Evolutionary conservation across 1,140 invertebrate species (phyloP).

Genomic region (Cyclina sinensis): DNA sequence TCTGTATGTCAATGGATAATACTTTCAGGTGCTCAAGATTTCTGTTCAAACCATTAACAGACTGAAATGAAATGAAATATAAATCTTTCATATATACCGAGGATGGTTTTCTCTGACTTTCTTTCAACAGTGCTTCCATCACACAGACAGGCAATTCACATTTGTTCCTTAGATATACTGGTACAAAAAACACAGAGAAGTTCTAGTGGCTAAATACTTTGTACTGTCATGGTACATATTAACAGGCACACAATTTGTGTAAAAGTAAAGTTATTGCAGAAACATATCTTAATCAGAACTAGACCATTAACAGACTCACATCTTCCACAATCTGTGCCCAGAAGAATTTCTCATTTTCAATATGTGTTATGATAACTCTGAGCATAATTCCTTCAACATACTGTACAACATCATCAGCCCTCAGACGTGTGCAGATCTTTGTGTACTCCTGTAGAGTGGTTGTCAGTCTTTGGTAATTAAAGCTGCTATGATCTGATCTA

Average conservation of each 20-base stretch:
- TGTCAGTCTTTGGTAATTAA: slow-evolving; percentile 32
- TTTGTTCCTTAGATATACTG: no score
- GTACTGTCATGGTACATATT: no score
- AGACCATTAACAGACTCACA: slow-evolving; percentile 40
- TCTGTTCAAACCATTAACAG: slow-evolving; percentile 1
- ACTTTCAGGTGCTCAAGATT: background rate
- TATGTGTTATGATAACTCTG: slow-evolving; percentile 47
- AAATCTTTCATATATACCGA: no score
- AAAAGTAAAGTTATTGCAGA: no score
- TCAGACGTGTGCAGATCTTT: slow-evolving; percentile 21
- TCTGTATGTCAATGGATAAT: background rate
- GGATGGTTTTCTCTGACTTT: no score
- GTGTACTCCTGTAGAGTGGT: slow-evolving; percentile 23
- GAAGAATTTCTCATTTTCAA: slow-evolving; percentile 60
- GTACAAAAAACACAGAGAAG: no score
- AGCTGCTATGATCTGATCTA: background rate
- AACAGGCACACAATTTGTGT: no score
- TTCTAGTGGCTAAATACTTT: no score
- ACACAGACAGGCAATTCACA: no score
- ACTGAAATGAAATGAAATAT: no score
- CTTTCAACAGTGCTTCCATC: no score
- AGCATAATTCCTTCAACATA: background rate
- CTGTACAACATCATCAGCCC: background rate
- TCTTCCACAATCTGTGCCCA: slow-evolving; percentile 55
- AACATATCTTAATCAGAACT: no score